Base-by-base conservation (phyloP, 1,140 invertebrate genomes). In the Drosophila setifemur region DNA sequence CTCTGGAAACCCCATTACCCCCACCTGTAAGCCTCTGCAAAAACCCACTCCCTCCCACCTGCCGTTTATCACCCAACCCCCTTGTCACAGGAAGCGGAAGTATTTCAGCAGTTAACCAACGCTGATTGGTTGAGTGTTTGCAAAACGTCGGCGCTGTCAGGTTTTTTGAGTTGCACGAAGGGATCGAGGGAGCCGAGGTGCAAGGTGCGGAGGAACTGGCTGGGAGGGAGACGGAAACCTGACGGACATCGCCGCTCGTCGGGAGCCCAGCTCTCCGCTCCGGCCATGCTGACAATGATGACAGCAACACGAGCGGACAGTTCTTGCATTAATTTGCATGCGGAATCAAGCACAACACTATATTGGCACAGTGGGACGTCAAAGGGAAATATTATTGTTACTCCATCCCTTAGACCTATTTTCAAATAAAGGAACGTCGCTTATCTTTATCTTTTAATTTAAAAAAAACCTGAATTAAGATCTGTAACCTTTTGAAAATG, bases 101-200 rank as follows among this genome's bases (percentile, higher is more conserved):
- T 78, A 86, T 85, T 85, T 86, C 71, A 86, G 57, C 67, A 75
- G 82, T 86, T 86, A 86, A 86, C 81, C 75, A 86, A 70, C 82
- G 75, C 81, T 86, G 81, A 86, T 86, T 86, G 81, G 79, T 79
- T 79, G 79, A 86, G 79, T 83, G 79, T 79, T 85, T 70, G 79
- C 58, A 39, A 81, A 82, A 82, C 63, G 61, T 61, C 50, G 60
- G 64, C 54, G 14, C 73, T 49, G 49, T 40, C 47, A 25, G 52
- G 47, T 26, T 47, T 58, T 21, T 18, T 21, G 26, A 50, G 21
- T 43, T 31, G 14, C 7, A n/a, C 35, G 28, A 45, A n/a, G 12
- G 9, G 5, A 28, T 28, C 1, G n/a, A 16, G 33, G 44, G 9
- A 28, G n/a, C 21, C 4, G 53, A 8, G 33, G n/a, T 9, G 25